These are phyloP conservation scores for Lasioglossum pauxillum DNA, from an alignment of 2,888 invertebrate genomes.

Conservation along the genomic window DNA sequence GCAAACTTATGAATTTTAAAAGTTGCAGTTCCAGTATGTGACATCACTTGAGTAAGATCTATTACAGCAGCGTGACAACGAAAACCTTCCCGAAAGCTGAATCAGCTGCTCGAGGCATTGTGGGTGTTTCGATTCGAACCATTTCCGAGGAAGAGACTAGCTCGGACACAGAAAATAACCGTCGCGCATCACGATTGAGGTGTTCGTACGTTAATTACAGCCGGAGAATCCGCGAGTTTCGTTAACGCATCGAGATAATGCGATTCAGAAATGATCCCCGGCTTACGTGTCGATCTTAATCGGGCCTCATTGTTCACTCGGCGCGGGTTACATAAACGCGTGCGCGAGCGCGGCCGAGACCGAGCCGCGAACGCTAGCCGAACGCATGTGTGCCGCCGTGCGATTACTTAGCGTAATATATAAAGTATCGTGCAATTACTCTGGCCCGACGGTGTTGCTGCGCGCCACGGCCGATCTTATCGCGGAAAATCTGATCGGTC, in stretches of 20 bases:
- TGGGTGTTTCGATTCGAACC: neutral
- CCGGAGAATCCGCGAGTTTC: constrained; percentile 28
- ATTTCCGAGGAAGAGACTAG: neutral
- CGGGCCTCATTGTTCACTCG: constrained; percentile 59
- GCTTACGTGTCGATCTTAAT: constrained; percentile 59
- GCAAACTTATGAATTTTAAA: neutral
- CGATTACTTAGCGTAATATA: constrained; percentile 62
- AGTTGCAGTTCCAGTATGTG: neutral
- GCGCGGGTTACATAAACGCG: constrained; percentile 60
- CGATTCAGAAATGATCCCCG: constrained; percentile 49
- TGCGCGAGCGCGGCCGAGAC: constrained; percentile 11
- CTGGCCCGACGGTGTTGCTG: constrained; percentile 37
- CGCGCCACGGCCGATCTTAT: constrained; percentile 57
- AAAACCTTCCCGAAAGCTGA: constrained; percentile 1
- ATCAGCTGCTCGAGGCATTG: neutral
- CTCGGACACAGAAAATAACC: neutral
- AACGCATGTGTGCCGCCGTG: constrained; percentile 17
- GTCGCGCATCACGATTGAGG: neutral
- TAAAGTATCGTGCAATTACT: constrained; percentile 66
- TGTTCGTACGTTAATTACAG: constrained; percentile 40
- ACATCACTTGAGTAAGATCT: neutral
- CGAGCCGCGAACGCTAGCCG: neutral
- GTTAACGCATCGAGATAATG: constrained; percentile 42
- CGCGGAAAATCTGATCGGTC: constrained; percentile 59
- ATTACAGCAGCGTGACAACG: neutral